Conservation (phyloP, 2,113 vertebrate species). For the Meleagris gallopavo region DNA sequence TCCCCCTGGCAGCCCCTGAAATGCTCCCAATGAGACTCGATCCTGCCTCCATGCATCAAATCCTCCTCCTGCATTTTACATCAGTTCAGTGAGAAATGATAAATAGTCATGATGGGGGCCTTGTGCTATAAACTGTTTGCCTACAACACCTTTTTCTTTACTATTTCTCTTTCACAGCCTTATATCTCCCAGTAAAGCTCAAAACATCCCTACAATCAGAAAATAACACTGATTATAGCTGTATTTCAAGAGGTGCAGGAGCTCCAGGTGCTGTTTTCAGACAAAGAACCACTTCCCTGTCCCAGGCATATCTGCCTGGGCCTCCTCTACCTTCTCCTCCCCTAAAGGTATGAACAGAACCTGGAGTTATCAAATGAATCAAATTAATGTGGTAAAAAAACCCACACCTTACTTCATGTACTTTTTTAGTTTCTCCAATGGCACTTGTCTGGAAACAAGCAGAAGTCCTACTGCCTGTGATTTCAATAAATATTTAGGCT, state of each 20-base stretch:
- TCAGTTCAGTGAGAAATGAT: neutral
- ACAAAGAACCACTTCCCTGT: neutral
- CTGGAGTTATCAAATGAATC: neutral
- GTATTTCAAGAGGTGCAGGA: neutral
- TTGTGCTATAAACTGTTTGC: neutral
- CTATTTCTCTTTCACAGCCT: neutral
- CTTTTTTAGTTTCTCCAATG: slow-evolving; percentile 35
- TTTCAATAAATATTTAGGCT: slow-evolving; percentile 53
- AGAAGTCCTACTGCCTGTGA: neutral
- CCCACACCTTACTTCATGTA: neutral
- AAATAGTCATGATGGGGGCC: neutral
- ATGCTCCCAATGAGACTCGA: neutral
- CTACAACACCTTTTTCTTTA: neutral
- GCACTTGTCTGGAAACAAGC: slow-evolving; percentile 17
- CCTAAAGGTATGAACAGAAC: neutral
- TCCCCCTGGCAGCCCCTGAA: neutral
- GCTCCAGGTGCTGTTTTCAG: neutral
- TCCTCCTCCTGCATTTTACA: neutral
- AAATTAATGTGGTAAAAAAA: neutral
- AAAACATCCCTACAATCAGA: neutral
- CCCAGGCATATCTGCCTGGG: neutral
- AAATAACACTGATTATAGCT: neutral
- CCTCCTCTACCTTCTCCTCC: neutral
- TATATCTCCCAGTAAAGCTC: neutral
- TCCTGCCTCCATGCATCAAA: neutral